Evolutionary conservation across 2,888 invertebrate species (phyloP).

Genomic region (Perizoma affinitatum): DNA sequence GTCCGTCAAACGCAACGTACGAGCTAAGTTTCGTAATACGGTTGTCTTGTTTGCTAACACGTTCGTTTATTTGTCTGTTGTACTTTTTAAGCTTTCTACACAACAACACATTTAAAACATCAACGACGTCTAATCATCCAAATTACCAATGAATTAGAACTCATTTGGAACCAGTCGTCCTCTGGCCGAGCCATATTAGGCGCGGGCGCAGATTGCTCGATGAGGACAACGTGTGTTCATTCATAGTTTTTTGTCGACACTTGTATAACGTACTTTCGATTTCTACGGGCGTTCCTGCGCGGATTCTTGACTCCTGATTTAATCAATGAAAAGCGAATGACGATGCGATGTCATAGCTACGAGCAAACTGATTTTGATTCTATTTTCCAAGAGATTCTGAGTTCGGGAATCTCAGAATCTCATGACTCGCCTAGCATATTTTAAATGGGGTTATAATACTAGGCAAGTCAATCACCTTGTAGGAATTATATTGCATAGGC

Average conservation of each 20-base stretch:
- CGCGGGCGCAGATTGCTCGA: slow-evolving; percentile 46
- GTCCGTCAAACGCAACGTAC: no score
- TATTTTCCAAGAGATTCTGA: no score
- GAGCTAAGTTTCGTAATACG: no score
- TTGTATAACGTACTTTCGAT: slow-evolving; percentile 42
- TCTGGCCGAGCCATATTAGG: slow-evolving; percentile 46
- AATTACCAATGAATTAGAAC: slow-evolving; percentile 34
- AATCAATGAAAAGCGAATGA: slow-evolving; percentile 1
- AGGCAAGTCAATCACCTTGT: no score
- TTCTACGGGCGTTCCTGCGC: slow-evolving; percentile 32
- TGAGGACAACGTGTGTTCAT: slow-evolving; percentile 45
- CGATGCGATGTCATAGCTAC: no score
- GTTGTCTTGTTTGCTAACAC: no score
- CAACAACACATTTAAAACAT: slow-evolving; percentile 6
- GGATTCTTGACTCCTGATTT: slow-evolving; percentile 1
- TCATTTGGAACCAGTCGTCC: slow-evolving; percentile 25
- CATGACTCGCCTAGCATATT: no score
- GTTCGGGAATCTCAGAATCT: no score
- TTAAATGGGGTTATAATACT: no score
- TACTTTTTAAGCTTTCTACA: slow-evolving; percentile 1
- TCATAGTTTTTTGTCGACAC: slow-evolving; percentile 51
- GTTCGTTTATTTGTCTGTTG: no score
- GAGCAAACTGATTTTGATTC: no score
- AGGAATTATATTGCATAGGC: no score
- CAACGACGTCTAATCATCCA: slow-evolving; percentile 23